Evolutionary conservation across 35 echinoderm and acorn worm species (phyloP), one percentile per base, ranked within the genome.

Genomic region (Holothuria glaberrima): DNA sequence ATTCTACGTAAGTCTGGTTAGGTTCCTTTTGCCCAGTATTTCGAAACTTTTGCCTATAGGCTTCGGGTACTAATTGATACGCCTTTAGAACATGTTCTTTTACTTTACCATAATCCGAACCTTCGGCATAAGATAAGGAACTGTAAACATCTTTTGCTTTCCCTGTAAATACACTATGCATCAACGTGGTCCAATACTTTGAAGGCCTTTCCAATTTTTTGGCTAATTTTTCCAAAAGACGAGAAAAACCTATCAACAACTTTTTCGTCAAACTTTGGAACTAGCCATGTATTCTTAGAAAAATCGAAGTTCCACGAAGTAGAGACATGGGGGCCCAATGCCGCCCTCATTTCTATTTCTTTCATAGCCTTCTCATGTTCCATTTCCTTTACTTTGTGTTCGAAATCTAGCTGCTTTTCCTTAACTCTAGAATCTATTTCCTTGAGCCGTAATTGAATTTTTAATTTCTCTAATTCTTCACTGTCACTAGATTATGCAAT

Each of bases 11-110:
- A n/a, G n/a, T n/a, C n/a, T n/a, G n/a, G n/a, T n/a, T n/a, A n/a
- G n/a, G 48, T 3, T 21, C 46, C 31, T 86, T 63, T 48, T 86
- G 86, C 32, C 75, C 67, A 6, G 30, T 22, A 21, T 88, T 68
- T 21, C 83, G 36, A 64, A 94, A 94, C 6, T 87, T 90, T 48
- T 94, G 75, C 10, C 93, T 44, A 61, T 94, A 94, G 0, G 90
- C 89, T 59, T 92, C 93, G 10, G 93, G 93, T 25, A 91, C 93
- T 12, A 92, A 72, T 46, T 92, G 67, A 88, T 94, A 92, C 7
- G 93, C 83, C 44, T 86, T 91, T 22, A 92, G 19, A 22, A 94
- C 64, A 0, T 54, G 52, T 21, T 74, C 28, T 62, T 92, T 94
- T 17, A 92, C 93, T 56, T 13, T 75, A 7, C 88, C 86, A 83